Base-by-base conservation (phyloP, 2,888 invertebrate species). In the Clivina fossor region DNA sequence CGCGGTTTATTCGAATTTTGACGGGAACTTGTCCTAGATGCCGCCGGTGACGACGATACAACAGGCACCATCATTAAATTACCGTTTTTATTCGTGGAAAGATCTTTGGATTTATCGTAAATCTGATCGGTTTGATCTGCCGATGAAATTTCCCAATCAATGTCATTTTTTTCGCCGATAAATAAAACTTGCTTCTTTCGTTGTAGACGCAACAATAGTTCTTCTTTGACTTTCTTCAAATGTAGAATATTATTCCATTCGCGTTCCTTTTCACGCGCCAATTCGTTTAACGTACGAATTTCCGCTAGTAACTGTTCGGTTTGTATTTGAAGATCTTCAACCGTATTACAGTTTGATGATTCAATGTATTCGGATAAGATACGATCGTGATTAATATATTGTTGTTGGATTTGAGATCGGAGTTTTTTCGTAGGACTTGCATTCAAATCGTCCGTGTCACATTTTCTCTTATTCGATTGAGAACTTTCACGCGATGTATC, bases 201-300 rank as follows among this genome's bases (percentile, higher is more conserved):
- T 56, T 87, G 77, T 26, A 92, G 73, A 61, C 91, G 77, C 4
- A 87, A 74, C 44, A 88, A 75, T 16, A 90, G 81, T 68, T 92
- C 91, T 67, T 92, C 90, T 74, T 93, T 92, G 2, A 91, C 80
- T 70, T 90, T 90, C 69, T 88, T 88, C 62, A 90, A 75, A 66
- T 89, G 86, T 9, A 92, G 71, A 49, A 93, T 84, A 57, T 88
- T 86, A 69, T 92, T 90, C 88, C 90, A 90, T 71, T 93, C 92
- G 64, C 84, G 81, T 74, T 93, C 93, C 70, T 92, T 92, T 66
- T 86, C 83, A 64, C 83, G 81, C 0, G 90, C 85, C 46, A 90
- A 74, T 64, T 86, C 87, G 60, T 86, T 79, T 57, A 92, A 73
- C 0, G 85, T 84, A 65, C 86, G 79, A 58, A 89, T 82, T 68